phyloP scores from a whole-genome alignment of 2,888 invertebrate species.

The Lobophora halterata region DNA sequence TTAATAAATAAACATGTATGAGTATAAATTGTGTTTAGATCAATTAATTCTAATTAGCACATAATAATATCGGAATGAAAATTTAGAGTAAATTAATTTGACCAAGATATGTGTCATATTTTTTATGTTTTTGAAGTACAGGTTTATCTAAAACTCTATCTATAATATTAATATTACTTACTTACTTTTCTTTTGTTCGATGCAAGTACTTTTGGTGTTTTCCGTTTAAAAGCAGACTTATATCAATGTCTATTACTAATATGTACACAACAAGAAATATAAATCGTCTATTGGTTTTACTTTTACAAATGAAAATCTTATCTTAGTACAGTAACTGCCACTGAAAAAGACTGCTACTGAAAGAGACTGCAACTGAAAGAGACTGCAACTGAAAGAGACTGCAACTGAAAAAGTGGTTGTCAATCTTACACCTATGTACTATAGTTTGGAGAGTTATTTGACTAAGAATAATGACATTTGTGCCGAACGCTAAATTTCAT shows the following conservation, averaged over 20 bases:
- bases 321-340: constrained; percentile 27
- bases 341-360: no score
- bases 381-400: no score
- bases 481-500: constrained; percentile 36
- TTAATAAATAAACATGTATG: constrained; percentile 40
- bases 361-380: no score
- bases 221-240: constrained; percentile 37
- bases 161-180: no score
- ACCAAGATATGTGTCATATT: no score
- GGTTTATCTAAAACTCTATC: no score
- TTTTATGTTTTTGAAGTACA: no score
- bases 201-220: constrained; percentile 7
- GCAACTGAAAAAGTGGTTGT: no score
- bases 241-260: constrained; percentile 63
- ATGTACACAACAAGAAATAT: constrained; percentile 72
- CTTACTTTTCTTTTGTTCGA: constrained; percentile 6
- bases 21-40: constrained; percentile 34
- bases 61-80: background rate
- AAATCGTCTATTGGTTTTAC: no score
- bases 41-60: background rate
- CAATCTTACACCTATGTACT: constrained; percentile 34
- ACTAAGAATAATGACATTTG: constrained; percentile 63
- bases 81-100: no score
- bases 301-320: constrained; percentile 32
- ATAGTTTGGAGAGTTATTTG: constrained; percentile 68